Evolutionary conservation across 2,113 vertebrate genomes (phyloP).

Genomic region (Blennius ocellaris): DNA sequence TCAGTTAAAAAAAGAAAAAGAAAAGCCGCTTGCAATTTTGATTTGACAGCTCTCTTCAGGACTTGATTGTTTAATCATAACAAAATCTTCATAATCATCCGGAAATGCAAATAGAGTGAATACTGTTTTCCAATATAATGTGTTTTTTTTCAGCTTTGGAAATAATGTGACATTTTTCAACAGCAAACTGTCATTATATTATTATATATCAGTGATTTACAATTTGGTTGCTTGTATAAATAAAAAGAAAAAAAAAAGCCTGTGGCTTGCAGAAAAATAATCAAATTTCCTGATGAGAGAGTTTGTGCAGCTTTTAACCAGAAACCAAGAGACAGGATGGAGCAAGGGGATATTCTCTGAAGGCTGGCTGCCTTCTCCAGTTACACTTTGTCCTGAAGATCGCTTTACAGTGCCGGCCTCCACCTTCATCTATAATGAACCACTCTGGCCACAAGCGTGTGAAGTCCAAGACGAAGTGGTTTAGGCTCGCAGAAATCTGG

Average conservation of each 20-base stretch:
- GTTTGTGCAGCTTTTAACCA: conserved; percentile 11
- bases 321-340: conserved; percentile 32
- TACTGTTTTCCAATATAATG: no score
- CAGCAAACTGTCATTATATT: not conserved
- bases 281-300: conserved; percentile 1
- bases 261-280: conserved; percentile 22
- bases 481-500: no score
- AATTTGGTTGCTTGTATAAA: no score
- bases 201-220: no score
- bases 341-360: conserved; percentile 51
- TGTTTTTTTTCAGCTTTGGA: not conserved
- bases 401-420: conserved; percentile 47
- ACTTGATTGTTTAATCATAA: no score
- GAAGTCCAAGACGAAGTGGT: no score
- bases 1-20: not conserved
- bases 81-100: not conserved
- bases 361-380: conserved; percentile 62
- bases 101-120: not conserved
- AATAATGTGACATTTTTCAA: not conserved
- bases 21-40: no score
- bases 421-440: conserved; percentile 75
- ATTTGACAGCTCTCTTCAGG: no score
- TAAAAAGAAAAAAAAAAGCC: no score
- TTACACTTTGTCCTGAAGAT: conserved; percentile 67
- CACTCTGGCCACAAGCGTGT: conserved; percentile 27